Conservation (phyloP, 1,140 invertebrate genomes). For the Plodia interpunctella region DNA sequence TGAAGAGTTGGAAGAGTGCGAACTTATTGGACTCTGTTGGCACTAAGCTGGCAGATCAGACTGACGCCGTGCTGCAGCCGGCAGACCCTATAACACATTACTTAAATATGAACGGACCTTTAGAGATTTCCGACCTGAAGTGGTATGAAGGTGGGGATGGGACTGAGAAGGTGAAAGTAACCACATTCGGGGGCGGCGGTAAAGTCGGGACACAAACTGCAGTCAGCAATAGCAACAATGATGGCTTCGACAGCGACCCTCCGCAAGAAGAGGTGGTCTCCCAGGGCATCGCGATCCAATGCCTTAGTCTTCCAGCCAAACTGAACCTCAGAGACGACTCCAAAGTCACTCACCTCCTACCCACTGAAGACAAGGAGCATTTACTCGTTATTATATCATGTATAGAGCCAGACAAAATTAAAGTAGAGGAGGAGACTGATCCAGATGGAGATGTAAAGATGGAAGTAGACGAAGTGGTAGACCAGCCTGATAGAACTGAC, state of each 20-base stretch:
- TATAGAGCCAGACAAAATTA: slow-evolving; percentile 48
- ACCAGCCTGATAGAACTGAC: slow-evolving; percentile 33
- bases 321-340: slow-evolving; percentile 68
- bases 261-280: slow-evolving; percentile 55
- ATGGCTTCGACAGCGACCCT: slow-evolving; percentile 67
- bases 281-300: slow-evolving; percentile 72
- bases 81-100: slow-evolving; percentile 60
- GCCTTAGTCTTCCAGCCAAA: slow-evolving; percentile 70
- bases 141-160: slow-evolving; percentile 62
- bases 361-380: slow-evolving; percentile 81
- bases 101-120: slow-evolving; percentile 60
- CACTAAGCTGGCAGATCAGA: slow-evolving; percentile 62
- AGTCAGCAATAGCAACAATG: slow-evolving; percentile 54
- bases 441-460: slow-evolving; percentile 53
- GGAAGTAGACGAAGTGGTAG: slow-evolving; percentile 54
- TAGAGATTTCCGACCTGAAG: slow-evolving; percentile 66
- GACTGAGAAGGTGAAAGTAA: slow-evolving; percentile 54
- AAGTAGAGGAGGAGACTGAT: slow-evolving; percentile 44
- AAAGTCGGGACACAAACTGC: slow-evolving; percentile 56
- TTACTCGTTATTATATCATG: slow-evolving; percentile 80
- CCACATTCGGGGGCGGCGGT: slow-evolving; percentile 44
- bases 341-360: slow-evolving; percentile 79
- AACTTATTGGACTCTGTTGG: slow-evolving; percentile 56
- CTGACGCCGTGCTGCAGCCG: slow-evolving; percentile 47
- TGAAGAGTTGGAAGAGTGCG: slow-evolving; percentile 65